phyloP scores from a whole-genome alignment of 2,113 vertebrate species.

The Lepus americanus region DNA sequence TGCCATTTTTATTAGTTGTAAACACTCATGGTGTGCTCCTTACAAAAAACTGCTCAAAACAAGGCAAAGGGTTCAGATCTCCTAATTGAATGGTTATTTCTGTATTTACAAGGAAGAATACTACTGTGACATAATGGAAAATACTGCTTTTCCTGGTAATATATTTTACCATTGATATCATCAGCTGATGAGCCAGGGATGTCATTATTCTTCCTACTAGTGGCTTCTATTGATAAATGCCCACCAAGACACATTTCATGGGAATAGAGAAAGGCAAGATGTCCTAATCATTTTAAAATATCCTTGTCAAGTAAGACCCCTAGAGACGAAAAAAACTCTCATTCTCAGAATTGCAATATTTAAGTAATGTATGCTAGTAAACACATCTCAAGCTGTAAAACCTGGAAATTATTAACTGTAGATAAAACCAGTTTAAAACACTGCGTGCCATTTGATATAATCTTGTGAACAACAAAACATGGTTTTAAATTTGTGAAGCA shows the following conservation, averaged over 20 bases:
- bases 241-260: not conserved
- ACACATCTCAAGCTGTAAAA: not conserved
- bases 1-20: not conserved
- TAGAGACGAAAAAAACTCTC: not conserved
- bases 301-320: not conserved
- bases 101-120: not conserved
- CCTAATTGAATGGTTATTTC: not conserved
- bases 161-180: not conserved
- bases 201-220: not conserved
- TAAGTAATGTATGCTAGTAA: not conserved
- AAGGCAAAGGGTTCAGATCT: not conserved
- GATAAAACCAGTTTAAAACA: not conserved
- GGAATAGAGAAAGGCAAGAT: not conserved
- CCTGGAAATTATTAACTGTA: not conserved
- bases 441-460: conserved; percentile 2
- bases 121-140: too few species aligned
- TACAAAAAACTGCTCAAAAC: not conserved
- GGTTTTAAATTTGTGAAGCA: not conserved
- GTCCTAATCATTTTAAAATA: not conserved
- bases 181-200: not conserved
- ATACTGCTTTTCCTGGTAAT: not conserved
- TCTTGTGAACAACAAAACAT: not conserved
- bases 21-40: not conserved
- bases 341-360: not conserved
- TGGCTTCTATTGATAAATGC: not conserved